These are phyloP conservation scores for Arrhopalites spinosus DNA, from an alignment of 2,888 invertebrate genomes.

Conservation along the genomic window DNA sequence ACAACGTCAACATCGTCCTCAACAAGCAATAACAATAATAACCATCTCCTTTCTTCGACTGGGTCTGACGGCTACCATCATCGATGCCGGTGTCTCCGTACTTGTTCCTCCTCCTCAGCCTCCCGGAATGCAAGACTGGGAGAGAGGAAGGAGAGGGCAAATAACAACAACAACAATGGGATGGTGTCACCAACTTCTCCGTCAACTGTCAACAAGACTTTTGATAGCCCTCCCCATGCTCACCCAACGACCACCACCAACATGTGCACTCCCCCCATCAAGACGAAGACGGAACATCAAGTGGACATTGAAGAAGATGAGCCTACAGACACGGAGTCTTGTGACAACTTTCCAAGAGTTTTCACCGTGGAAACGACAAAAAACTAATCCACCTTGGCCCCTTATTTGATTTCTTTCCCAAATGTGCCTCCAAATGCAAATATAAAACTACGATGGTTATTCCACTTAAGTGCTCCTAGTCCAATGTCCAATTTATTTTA, in stretches of 20 bases:
- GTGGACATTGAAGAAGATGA: background rate
- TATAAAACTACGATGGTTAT: no score
- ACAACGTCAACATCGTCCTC: constrained; percentile 25
- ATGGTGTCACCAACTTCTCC: background rate
- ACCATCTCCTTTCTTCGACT: constrained; percentile 1
- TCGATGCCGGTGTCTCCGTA: constrained; percentile 38
- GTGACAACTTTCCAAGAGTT: background rate
- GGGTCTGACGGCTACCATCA: constrained; percentile 14
- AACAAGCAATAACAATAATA: no score
- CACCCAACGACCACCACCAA: background rate
- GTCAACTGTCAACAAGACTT: background rate
- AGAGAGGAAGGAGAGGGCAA: background rate
- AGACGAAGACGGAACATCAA: background rate
- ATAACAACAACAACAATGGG: background rate
- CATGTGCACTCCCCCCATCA: background rate
- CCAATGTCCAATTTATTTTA: no score
- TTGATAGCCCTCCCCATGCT: background rate
- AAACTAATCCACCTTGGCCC: no score
- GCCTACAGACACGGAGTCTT: constrained; percentile 9
- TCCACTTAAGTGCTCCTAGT: no score
- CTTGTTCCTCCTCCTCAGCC: constrained; percentile 28
- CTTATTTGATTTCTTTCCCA: no score
- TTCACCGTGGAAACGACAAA: no score
- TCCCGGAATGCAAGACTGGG: background rate
- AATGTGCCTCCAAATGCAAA: no score